phyloP scores from a whole-genome alignment of 2,888 invertebrate species.

The Dysmachus trigonus region DNA sequence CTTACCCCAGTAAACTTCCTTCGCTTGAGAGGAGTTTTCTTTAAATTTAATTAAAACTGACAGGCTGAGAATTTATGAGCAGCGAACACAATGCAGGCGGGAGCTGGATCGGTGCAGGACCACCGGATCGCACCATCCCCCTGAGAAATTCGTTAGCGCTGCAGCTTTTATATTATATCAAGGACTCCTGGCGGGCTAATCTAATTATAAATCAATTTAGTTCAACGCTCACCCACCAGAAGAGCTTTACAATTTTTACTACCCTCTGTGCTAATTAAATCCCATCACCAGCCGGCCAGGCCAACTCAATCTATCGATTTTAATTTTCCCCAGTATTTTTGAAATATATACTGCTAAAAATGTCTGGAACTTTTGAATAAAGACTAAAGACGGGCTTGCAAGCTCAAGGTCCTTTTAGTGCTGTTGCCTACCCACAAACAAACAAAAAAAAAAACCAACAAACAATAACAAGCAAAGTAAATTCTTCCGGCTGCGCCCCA shows the following conservation, averaged over 20 bases:
- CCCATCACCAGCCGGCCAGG: background rate
- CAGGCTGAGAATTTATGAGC: background rate
- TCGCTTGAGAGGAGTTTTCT: background rate
- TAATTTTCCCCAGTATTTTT: background rate
- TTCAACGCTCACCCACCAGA: background rate
- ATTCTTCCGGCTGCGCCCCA: background rate
- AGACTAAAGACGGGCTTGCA: background rate
- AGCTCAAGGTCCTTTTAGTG: background rate
- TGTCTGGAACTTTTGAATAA: background rate
- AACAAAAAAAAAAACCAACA: background rate
- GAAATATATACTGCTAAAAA: background rate
- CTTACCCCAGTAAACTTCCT: background rate
- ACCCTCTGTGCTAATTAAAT: background rate
- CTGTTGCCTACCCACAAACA: no score
- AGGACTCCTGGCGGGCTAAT: background rate
- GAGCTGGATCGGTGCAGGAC: background rate
- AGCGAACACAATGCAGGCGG: background rate
- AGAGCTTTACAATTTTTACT: background rate
- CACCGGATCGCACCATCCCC: background rate
- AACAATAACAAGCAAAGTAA: background rate
- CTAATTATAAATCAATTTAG: background rate
- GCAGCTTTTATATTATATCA: background rate
- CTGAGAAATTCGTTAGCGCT: background rate
- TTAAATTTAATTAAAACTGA: background rate
- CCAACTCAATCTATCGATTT: background rate